Evolutionary conservation across 2,888 invertebrate genomes (phyloP).

Genomic region (Aquatica leii): DNA sequence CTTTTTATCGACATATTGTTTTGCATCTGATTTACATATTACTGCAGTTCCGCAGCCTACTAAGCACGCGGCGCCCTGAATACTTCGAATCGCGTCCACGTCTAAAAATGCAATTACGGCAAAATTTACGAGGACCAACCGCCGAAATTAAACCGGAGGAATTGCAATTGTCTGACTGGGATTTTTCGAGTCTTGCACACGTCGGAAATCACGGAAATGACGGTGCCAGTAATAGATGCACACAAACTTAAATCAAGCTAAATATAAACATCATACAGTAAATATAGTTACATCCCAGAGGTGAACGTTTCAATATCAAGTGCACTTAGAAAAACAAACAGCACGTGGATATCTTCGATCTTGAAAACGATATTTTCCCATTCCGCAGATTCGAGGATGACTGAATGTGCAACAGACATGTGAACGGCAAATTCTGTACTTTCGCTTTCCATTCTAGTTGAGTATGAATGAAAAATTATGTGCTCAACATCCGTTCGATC

Average conservation of each 20-base stretch:
- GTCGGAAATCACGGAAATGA: conserved; percentile 30
- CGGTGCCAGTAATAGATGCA: conserved; percentile 34
- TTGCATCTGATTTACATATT: conserved; percentile 23
- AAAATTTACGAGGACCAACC: neutral
- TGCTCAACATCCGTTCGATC: conserved; percentile 23
- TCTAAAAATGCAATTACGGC: neutral
- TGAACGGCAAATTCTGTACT: conserved; percentile 22
- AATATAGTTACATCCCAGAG: conserved; percentile 33
- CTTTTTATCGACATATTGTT: conserved; percentile 8
- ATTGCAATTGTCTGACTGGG: neutral
- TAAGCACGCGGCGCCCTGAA: conserved; percentile 1
- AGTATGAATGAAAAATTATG: conserved; percentile 25
- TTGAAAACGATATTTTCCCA: conserved; percentile 2
- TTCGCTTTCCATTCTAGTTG: conserved; percentile 27
- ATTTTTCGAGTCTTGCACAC: conserved; percentile 10
- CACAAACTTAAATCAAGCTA: conserved; percentile 21
- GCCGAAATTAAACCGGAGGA: neutral
- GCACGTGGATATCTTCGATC: conserved; percentile 43
- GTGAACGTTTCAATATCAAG: conserved; percentile 51
- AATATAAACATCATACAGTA: conserved; percentile 27
- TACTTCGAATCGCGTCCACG: neutral
- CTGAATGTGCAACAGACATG: conserved; percentile 6
- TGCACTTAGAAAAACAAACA: conserved; percentile 48
- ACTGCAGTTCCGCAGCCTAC: conserved; percentile 16
- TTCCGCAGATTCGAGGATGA: neutral